A percentile compares a stretch with the other conserved stretches of the same genome.
Conservation (phyloP, 1,140 invertebrate species). For the Pseudobourletiella spinata region DNA sequence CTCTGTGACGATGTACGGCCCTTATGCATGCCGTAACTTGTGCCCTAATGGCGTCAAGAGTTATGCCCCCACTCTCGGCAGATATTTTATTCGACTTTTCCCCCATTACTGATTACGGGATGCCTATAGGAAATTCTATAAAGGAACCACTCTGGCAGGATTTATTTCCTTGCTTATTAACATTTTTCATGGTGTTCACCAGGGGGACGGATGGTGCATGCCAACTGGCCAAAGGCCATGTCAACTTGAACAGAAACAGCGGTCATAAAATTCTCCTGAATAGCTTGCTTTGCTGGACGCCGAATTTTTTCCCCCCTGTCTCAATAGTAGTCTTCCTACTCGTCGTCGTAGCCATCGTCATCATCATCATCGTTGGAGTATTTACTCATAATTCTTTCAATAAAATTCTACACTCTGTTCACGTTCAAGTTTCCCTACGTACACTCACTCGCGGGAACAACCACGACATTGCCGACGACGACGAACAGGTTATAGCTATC, state of each 20-base stretch:
- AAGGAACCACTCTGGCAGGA: neutral
- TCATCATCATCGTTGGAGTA: neutral
- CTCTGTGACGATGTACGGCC: no score
- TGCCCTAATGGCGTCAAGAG: no score
- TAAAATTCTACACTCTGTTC: neutral
- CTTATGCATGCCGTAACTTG: no score
- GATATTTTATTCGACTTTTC: slow-evolving; percentile 1
- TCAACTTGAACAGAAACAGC: slow-evolving; percentile 1
- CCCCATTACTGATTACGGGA: slow-evolving; percentile 6
- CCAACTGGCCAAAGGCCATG: slow-evolving; percentile 6
- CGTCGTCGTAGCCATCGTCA: neutral
- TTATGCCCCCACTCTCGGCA: no score
- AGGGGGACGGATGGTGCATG: neutral
- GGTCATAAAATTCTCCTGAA: slow-evolving; percentile 6
- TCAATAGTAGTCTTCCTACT: neutral
- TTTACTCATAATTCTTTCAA: neutral
- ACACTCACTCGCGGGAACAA: no score
- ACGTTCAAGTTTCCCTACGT: no score
- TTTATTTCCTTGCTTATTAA: slow-evolving; percentile 13
- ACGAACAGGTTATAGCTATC: no score
- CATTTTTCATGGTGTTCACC: slow-evolving; percentile 8
- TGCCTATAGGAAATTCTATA: slow-evolving; percentile 5
- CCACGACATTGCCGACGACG: no score
- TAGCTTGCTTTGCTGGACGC: slow-evolving; percentile 4
- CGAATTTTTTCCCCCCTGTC: neutral